These are phyloP conservation scores for Corythaeola cristata DNA, from an alignment of 2,113 vertebrate genomes.

Conservation along the genomic window DNA sequence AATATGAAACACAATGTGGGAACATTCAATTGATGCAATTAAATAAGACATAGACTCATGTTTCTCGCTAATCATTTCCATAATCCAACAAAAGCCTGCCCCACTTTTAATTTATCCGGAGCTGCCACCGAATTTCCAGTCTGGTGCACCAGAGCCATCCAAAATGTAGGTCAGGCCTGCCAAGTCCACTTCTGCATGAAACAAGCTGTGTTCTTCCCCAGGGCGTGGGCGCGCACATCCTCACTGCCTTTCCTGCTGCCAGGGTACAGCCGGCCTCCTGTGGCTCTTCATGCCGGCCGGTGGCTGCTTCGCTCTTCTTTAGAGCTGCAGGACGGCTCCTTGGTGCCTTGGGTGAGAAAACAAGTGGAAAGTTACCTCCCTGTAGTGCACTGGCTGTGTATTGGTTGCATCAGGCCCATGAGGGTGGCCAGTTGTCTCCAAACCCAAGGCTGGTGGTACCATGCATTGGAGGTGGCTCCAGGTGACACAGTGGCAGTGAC, in stretches of 20 bases:
- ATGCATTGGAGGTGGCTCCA: not conserved
- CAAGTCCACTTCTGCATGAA: constrained; percentile 6
- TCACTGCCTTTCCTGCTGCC: not conserved
- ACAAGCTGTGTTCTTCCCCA: not conserved
- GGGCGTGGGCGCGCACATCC: not conserved
- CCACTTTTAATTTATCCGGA: constrained; percentile 33
- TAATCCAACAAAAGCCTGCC: constrained; percentile 46
- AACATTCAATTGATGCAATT: constrained; percentile 3
- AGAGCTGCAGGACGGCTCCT: not conserved
- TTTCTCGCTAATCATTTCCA: constrained; percentile 18
- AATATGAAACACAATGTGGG: not conserved
- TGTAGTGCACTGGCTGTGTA: not conserved
- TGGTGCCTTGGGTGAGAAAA: not conserved
- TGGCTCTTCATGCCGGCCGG: rapidly evolving
- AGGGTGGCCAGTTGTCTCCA: not conserved
- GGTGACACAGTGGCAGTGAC: not conserved
- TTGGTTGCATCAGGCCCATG: rapidly evolving
- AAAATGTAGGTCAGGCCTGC: constrained; percentile 67
- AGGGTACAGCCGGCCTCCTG: not conserved
- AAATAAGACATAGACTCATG: not conserved
- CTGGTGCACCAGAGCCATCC: constrained; percentile 48
- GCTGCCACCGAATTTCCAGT: constrained; percentile 41
- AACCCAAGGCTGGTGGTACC: not conserved
- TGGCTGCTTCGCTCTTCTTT: not conserved
- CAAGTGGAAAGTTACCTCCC: not conserved